Evolutionary conservation across 1,140 invertebrate species (phyloP).

Genomic region (Nomia melanderi): DNA sequence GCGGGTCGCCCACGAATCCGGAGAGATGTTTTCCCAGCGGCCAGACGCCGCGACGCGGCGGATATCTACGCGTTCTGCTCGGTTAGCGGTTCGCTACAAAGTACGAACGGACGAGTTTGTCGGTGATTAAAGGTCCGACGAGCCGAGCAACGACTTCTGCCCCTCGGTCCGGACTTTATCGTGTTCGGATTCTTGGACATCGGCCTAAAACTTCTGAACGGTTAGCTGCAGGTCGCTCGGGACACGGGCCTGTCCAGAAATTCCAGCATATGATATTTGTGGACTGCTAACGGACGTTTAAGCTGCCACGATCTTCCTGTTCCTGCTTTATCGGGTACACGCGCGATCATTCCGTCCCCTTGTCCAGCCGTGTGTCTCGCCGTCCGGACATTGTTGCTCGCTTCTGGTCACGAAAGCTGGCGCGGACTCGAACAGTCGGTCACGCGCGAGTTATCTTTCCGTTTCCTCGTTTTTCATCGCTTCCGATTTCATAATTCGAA

Average conservation of each 20-base stretch:
- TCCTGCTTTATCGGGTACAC: neutral
- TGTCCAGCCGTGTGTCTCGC: neutral
- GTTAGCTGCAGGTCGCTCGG: neutral
- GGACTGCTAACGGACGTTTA: neutral
- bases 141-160: neutral
- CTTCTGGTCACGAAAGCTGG: slow-evolving; percentile 8
- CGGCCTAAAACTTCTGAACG: neutral
- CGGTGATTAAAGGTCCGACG: neutral
- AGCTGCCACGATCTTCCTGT: neutral
- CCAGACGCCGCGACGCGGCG: too few relatives aligned
- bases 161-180: neutral
- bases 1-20: neutral
- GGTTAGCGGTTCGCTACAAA: too few relatives aligned
- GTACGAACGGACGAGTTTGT: neutral
- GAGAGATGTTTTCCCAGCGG: neutral
- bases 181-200: neutral
- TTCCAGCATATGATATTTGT: neutral
- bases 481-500: neutral
- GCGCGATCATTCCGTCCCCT: neutral
- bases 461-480: neutral
- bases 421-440: neutral
- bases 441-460: neutral
- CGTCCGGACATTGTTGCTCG: neutral
- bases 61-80: too few relatives aligned
- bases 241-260: neutral